Base-by-base conservation (phyloP, 2,797 vertebrate species). In the Pterois miles region DNA sequence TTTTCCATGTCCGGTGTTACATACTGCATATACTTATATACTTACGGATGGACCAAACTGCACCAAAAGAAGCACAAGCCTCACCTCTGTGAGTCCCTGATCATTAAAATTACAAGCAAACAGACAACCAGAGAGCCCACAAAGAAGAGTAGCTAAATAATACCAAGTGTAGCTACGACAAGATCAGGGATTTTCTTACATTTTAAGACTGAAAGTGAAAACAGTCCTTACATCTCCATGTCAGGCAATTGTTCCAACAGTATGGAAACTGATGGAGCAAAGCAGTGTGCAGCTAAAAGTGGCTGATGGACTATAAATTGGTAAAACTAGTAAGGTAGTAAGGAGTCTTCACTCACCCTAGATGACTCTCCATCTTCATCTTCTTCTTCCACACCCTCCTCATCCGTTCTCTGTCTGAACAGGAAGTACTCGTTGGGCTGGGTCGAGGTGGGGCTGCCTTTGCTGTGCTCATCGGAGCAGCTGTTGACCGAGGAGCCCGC, bases 371-470 rank as follows among this genome's bases (percentile, higher is more conserved):
- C 85, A 18, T 87, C 87, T 20, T 93, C 90, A 2, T 95, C 94
- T 25, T 95, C 96, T 10, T 94, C 92, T 46, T 85, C 92, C 29
- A 92, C 62, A 5, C 93, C 93, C 46, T 73, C 85, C 56, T 91
- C 84, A 0, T 87, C 75, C 1, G 81, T 76, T 0, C 91, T 95
- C 81, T 95, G 95, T 80, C 95, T 96, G 80, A 99, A 99, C 76
- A 99, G 95, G 90, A 97, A 99, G 91, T 99, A 99, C 88, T 98
- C 97, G 4, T 96, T 96, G 76, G 98, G 96, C 88, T 97, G 98
- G 11, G 91, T 93, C 1, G 97, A 96, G 80, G 89, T 89, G 33
- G 97, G 96, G 91, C 97, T 99, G 58, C 94, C 95, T 89, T 96
- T 96, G 92, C 96, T 95, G 82, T 96, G 96, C 75, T 98, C 98